Conservation (phyloP, 2,888 invertebrate genomes). For the Watsonalla cultraria region DNA sequence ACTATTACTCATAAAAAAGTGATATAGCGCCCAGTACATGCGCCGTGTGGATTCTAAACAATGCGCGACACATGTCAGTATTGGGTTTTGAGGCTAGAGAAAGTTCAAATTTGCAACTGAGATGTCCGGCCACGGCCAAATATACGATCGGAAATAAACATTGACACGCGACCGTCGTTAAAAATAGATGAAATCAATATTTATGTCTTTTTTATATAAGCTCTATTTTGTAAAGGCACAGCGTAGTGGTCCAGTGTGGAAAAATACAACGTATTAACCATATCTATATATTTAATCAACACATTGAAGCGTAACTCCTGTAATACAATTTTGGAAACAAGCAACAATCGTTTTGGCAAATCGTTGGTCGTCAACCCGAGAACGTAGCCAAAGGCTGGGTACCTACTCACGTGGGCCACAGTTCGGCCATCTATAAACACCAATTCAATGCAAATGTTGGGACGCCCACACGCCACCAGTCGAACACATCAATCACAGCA, state of each 20-base stretch:
- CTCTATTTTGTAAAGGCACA: no score
- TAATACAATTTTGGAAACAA: no score
- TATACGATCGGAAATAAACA: conserved; percentile 32
- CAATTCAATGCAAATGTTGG: conserved; percentile 72
- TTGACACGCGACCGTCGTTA: conserved; percentile 8
- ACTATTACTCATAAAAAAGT: conserved; percentile 20
- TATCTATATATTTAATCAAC: no score
- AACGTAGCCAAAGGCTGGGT: conserved; percentile 19
- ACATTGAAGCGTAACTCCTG: no score
- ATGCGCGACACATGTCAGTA: conserved; percentile 56
- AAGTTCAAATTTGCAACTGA: conserved; percentile 67
- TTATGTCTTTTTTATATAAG: background rate
- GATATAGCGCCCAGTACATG: conserved; percentile 35
- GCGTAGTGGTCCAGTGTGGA: no score
- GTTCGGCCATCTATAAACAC: conserved; percentile 51
- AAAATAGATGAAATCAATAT: background rate
- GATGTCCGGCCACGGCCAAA: conserved; percentile 48
- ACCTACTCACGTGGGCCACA: conserved; percentile 49
- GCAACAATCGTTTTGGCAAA: background rate
- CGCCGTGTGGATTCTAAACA: conserved; percentile 55
- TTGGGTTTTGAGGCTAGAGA: conserved; percentile 77
- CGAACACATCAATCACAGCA: conserved; percentile 66
- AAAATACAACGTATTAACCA: no score
- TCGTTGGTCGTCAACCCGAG: conserved; percentile 44
- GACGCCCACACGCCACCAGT: conserved; percentile 50